These are phyloP conservation scores for Hepsetus odoe DNA, from an alignment of 2,113 vertebrate species.

Conservation along the genomic window DNA sequence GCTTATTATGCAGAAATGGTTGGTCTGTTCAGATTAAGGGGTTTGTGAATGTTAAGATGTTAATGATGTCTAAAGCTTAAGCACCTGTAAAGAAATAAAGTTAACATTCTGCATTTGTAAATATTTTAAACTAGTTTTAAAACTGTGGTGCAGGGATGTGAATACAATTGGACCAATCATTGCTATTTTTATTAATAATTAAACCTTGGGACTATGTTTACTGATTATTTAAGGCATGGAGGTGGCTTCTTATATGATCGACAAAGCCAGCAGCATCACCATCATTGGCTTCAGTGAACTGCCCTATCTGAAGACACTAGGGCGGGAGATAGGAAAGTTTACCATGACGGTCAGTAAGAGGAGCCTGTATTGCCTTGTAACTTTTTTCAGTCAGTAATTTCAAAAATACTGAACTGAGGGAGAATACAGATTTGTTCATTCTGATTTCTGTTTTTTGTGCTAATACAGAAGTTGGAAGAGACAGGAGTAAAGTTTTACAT, in stretches of 20 bases:
- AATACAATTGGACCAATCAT: too few species aligned
- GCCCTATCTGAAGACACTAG: slow-evolving; percentile 78
- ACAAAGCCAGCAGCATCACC: slow-evolving; percentile 75
- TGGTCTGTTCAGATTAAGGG: too few species aligned
- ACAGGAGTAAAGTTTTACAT: slow-evolving; percentile 79
- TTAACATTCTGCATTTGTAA: not conserved
- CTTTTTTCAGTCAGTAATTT: not conserved
- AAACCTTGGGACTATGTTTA: not conserved
- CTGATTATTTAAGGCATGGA: slow-evolving; percentile 82
- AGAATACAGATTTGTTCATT: not conserved
- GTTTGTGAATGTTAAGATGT: too few species aligned
- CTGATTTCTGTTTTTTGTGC: slow-evolving; percentile 29
- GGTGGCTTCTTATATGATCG: slow-evolving; percentile 77
- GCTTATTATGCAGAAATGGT: not conserved
- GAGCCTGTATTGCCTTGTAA: not conserved
- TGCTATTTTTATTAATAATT: too few species aligned
- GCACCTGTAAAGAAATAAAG: too few species aligned
- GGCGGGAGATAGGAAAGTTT: slow-evolving; percentile 75
- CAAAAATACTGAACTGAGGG: too few species aligned
- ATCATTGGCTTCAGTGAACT: slow-evolving; percentile 79
- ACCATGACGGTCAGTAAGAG: slow-evolving; percentile 76
- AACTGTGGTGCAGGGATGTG: not conserved
- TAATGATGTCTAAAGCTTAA: too few species aligned
- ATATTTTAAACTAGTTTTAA: not conserved
- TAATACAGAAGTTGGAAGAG: slow-evolving; percentile 76